Evolutionary conservation across 2,113 vertebrate species (phyloP).

Genomic region (Tylochromis polylepis): DNA sequence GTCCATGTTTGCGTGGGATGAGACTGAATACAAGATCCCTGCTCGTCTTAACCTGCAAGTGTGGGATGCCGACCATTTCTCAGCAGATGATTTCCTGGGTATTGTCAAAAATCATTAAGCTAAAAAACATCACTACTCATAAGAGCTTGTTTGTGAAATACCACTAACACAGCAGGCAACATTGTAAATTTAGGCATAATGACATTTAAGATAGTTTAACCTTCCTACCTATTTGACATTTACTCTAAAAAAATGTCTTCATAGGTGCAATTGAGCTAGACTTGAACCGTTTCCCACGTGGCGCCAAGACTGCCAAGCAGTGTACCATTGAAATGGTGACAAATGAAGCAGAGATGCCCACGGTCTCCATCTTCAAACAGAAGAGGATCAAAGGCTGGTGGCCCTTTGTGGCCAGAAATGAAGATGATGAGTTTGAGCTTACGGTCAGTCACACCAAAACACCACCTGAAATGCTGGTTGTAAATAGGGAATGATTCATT

Average conservation of each 20-base stretch:
- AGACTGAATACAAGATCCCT: slow-evolving; percentile 97
- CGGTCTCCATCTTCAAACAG: slow-evolving; percentile 98
- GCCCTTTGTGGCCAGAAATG: slow-evolving; percentile 91
- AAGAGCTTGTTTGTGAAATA: neutral
- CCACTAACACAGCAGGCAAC: neutral
- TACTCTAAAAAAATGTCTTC: neutral
- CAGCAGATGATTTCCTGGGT: slow-evolving; percentile 95
- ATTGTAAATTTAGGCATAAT: neutral
- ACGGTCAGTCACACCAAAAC: slow-evolving; percentile 73
- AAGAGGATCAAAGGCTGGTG: slow-evolving; percentile 99
- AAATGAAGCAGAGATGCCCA: slow-evolving; percentile 83
- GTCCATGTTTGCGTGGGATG: slow-evolving; percentile 99
- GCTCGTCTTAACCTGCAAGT: slow-evolving; percentile 94
- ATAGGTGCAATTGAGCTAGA: slow-evolving; percentile 94
- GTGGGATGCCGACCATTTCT: slow-evolving; percentile 98
- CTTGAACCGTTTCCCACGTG: slow-evolving; percentile 90
- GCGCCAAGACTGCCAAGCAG: slow-evolving; percentile 92
- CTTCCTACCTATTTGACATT: neutral
- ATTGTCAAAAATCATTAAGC: neutral
- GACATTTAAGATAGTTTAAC: neutral
- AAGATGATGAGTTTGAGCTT: slow-evolving; percentile 92
- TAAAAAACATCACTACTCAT: neutral
- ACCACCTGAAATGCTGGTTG: neutral
- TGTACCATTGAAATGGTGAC: slow-evolving; percentile 91
- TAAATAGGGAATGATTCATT: neutral